Evolutionary conservation across 1,140 invertebrate genomes (phyloP), one percentile per base, ranked within the genome.

Genomic region (Asbolus verrucosus): DNA sequence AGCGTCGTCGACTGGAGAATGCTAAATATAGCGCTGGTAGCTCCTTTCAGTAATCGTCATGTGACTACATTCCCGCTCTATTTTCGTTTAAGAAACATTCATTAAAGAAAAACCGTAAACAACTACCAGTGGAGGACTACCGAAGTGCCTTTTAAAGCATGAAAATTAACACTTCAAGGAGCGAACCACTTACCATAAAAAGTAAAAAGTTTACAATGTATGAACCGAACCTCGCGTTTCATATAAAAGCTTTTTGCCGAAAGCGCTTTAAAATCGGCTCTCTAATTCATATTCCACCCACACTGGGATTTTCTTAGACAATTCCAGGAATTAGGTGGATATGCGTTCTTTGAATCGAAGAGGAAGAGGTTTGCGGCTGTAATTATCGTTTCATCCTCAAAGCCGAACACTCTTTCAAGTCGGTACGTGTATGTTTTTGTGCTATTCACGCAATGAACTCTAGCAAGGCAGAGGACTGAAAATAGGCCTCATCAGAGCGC

Each of bases 161-260:
- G 33, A 11, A 39, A 39, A 39, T 15, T 15, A 39, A 39, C 4
- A 13, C 38, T 39, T 39, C 33, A 36, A 36, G 33, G n/a, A 36
- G n/a, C n/a, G n/a, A n/a, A 16, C 41, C 41, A 46, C 41, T 46
- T 46, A 16, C n/a, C 16, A 18, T 46, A 46, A 46, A 46, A 46
- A 18, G 41, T 46, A 18, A 46, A 46, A 46, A 18, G 1, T 46
- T 39, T 14, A 46, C 41, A 46, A 46, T 18, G 41, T 38, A 8
- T 27, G 8, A 8, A 27, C 3, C 3, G 24, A 4, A 4, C 8
- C 24, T 27, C 24, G n/a, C n/a, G n/a, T 27, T 27, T 27, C 3
- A 27, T 27, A 2, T 3, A 6, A 46, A n/a, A 46, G 41, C 15
- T 6, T 43, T 43, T 43, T 3, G 9, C 41, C 8, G 16, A 41